phyloP scores from a whole-genome alignment of 2,797 vertebrate species.

The Coracias cyanogaster region DNA sequence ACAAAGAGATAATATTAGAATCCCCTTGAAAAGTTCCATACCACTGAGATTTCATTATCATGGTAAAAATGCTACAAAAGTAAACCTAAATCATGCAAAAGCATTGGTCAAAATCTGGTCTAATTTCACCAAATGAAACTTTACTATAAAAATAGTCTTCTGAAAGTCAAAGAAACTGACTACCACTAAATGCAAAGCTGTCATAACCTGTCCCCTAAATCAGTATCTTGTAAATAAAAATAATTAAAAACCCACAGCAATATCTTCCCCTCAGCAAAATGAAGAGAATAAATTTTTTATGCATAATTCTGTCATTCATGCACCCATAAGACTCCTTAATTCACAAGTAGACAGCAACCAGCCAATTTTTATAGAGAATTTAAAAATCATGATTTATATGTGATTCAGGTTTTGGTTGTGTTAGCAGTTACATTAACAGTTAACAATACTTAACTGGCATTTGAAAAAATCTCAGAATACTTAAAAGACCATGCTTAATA shows the following conservation, averaged over 20 bases:
- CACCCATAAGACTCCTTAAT: not conserved
- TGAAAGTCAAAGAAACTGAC: not conserved
- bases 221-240: not conserved
- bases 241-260: not conserved
- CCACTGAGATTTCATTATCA: not conserved
- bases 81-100: not conserved
- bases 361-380: not conserved
- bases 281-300: not conserved
- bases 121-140: not conserved
- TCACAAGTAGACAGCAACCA: not conserved
- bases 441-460: not conserved
- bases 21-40: not conserved
- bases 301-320: not conserved
- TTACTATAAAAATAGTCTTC: not conserved
- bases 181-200: not conserved
- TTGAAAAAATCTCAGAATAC: not conserved
- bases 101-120: not conserved
- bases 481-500: not conserved
- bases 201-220: not conserved
- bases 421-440: not conserved
- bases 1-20: not conserved
- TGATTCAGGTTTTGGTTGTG: not conserved
- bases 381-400: not conserved
- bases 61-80: not conserved
- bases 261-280: rapidly evolving